Evolutionary conservation across 2,888 invertebrate species (phyloP).

Genomic region (Pogonocherus hispidulus): DNA sequence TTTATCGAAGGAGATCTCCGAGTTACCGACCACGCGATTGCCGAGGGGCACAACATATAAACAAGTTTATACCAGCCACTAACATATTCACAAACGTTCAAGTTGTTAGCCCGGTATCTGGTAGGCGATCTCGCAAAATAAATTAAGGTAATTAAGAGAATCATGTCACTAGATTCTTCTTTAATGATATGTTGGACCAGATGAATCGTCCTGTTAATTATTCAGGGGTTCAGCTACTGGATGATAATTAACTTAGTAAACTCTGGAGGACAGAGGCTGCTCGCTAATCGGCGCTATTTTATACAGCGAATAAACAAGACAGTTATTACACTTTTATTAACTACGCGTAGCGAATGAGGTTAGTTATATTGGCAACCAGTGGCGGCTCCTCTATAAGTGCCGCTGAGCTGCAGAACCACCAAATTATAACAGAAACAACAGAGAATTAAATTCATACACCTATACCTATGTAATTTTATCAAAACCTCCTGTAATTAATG

Average conservation of each 20-base stretch:
- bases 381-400: too few relatives aligned
- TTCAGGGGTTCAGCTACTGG: slow-evolving; percentile 34
- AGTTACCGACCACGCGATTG: slow-evolving; percentile 50
- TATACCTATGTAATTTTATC: too few relatives aligned
- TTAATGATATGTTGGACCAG: slow-evolving; percentile 67
- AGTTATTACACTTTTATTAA: slow-evolving; percentile 29
- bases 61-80: slow-evolving; percentile 62
- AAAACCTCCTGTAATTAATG: too few relatives aligned
- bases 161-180: slow-evolving; percentile 68
- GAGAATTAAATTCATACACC: too few relatives aligned
- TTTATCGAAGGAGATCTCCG: slow-evolving; percentile 51
- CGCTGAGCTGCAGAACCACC: too few relatives aligned
- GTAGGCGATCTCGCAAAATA: slow-evolving; percentile 66
- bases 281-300: slow-evolving; percentile 29
- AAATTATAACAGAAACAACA: too few relatives aligned
- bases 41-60: slow-evolving; percentile 54
- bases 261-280: slow-evolving; percentile 13
- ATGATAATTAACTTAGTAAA: slow-evolving; percentile 31
- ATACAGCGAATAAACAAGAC: slow-evolving; percentile 25
- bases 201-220: slow-evolving; percentile 32
- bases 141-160: slow-evolving; percentile 70
- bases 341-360: slow-evolving; percentile 19
- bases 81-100: slow-evolving; percentile 65
- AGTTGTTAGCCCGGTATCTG: slow-evolving; percentile 62
- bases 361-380: slow-evolving; percentile 9